phyloP scores from a whole-genome alignment of 1,140 invertebrate species.

The Monochamus saltuarius region DNA sequence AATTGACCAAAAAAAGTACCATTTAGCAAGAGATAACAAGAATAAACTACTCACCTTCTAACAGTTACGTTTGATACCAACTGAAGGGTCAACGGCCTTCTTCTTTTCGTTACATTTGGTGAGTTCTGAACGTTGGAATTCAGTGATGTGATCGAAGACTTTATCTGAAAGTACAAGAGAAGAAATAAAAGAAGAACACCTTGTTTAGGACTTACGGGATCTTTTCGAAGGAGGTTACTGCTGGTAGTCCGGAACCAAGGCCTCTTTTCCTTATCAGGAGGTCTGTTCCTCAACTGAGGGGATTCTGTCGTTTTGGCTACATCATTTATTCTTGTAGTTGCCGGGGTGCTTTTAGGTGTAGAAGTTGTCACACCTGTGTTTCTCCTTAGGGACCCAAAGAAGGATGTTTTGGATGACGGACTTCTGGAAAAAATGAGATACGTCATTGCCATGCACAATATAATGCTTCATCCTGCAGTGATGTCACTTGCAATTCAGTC shows the following conservation, averaged over 20 bases:
- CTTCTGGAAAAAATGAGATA: too few relatives aligned
- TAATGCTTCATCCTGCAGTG: too few relatives aligned
- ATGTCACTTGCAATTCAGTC: too few relatives aligned
- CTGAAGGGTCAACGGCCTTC: constrained; percentile 17
- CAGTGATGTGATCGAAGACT: constrained; percentile 17
- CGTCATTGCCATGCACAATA: too few relatives aligned
- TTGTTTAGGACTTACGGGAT: constrained; percentile 2
- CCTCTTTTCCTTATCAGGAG: constrained; percentile 9
- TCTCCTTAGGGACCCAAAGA: too few relatives aligned
- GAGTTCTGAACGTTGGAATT: constrained; percentile 14
- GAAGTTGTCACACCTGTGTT: too few relatives aligned
- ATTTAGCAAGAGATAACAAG: neutral
- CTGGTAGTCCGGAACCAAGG: constrained; percentile 18
- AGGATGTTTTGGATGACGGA: too few relatives aligned
- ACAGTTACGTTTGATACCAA: constrained; percentile 15
- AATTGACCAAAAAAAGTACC: neutral
- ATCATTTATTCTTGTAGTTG: too few relatives aligned
- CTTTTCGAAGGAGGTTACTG: constrained; percentile 1
- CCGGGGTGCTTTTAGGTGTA: too few relatives aligned
- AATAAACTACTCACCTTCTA: constrained; percentile 19
- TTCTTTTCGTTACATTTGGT: constrained; percentile 8
- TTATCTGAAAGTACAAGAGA: constrained; percentile 14
- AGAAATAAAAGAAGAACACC: too few relatives aligned
- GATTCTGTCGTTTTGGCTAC: too few relatives aligned
- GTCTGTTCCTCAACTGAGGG: neutral